Percentiles rank a stretch among this genome's conserved stretches.
phyloP scores from a whole-genome alignment of 2,113 vertebrate species.

The Chaetodon auriga region DNA sequence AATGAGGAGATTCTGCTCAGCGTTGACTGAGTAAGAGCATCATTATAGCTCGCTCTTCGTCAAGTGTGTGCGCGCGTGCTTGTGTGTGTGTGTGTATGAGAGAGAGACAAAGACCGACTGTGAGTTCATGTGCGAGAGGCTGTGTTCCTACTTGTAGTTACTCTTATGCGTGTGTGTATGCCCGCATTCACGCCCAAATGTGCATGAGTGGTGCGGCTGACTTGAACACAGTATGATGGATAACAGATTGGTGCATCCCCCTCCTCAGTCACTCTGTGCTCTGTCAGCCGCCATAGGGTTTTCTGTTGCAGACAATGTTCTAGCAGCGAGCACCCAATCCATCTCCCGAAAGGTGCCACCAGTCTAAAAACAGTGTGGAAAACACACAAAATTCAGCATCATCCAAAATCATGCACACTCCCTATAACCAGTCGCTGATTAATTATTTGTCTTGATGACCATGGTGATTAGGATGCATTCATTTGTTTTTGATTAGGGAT shows the following conservation, averaged over 20 bases:
- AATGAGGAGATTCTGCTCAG: slow-evolving; percentile 49
- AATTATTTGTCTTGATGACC: slow-evolving; percentile 49
- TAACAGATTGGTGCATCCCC: slow-evolving; percentile 20
- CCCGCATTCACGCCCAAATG: neutral
- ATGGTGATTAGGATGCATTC: slow-evolving; percentile 42
- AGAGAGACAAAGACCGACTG: slow-evolving; percentile 26
- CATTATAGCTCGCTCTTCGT: slow-evolving; percentile 57
- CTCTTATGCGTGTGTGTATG: neutral
- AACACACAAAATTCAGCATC: slow-evolving; percentile 10
- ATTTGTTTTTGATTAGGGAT: slow-evolving; percentile 57
- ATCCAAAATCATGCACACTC: neutral
- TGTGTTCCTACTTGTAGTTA: slow-evolving; percentile 11
- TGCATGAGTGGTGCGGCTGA: slow-evolving; percentile 12
- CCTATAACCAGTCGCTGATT: slow-evolving; percentile 42
- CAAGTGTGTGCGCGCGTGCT: slow-evolving; percentile 19
- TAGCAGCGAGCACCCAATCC: slow-evolving; percentile 13
- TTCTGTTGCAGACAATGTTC: slow-evolving; percentile 46
- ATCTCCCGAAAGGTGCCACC: slow-evolving; percentile 24
- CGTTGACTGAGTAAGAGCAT: slow-evolving; percentile 60
- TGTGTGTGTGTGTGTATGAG: neutral
- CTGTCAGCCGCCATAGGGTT: slow-evolving; percentile 48
- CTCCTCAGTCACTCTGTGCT: slow-evolving; percentile 36
- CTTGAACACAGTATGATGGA: slow-evolving; percentile 32
- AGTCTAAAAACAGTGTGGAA: neutral
- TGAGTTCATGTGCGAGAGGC: slow-evolving; percentile 1